Conservation (phyloP, 2,113 vertebrate species). For the Microcebus murinus region DNA sequence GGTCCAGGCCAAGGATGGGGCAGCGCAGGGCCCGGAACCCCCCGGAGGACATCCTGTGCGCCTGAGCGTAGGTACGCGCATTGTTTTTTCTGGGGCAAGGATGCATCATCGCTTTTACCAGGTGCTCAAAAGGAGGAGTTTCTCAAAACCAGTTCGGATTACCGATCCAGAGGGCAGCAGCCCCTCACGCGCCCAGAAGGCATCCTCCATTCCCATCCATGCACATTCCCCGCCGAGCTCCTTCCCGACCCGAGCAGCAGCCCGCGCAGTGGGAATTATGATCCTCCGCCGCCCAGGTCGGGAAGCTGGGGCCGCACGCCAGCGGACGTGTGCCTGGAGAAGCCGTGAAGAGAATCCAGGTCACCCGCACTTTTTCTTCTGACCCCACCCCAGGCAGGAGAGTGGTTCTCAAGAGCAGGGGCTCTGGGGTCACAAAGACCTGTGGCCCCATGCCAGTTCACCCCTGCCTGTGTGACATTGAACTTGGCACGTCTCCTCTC, state of each 20-base stretch:
- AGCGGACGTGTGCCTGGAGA: neutral
- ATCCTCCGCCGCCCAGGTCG: neutral
- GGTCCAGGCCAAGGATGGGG: too few species aligned
- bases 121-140: neutral
- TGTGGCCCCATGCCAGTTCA: neutral
- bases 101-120: neutral
- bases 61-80: too few species aligned
- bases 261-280: neutral
- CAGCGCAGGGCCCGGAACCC: too few species aligned
- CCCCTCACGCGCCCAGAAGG: neutral
- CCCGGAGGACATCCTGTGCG: neutral
- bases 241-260: neutral
- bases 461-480: neutral
- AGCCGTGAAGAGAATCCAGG: neutral
- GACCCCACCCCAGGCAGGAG: neutral
- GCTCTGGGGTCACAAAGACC: neutral
- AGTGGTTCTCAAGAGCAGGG: neutral
- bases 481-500: neutral
- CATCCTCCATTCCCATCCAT: neutral
- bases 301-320: neutral
- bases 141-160: neutral
- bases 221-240: neutral
- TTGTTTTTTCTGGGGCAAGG: neutral
- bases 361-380: neutral
- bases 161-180: neutral